A percentile compares a stretch with the other conserved stretches of the same genome.
Evolutionary conservation across 1,140 invertebrate genomes (phyloP).

Genomic region (Ridgeia piscesae): DNA sequence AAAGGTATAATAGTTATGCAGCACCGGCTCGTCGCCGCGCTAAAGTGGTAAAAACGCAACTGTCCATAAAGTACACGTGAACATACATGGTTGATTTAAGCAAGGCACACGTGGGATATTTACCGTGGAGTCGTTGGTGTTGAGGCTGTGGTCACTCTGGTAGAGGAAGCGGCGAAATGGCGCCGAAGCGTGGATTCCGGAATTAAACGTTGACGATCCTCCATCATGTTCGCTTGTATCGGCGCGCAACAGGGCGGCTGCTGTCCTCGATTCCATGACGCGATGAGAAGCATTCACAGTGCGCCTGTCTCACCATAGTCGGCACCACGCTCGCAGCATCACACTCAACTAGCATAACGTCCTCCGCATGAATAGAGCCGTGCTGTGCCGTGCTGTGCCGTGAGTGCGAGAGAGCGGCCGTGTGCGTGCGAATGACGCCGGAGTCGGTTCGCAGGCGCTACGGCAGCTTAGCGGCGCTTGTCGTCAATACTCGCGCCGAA

Average conservation of each 20-base stretch:
- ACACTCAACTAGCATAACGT: background rate
- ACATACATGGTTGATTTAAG: background rate
- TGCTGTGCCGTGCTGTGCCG: too few species aligned
- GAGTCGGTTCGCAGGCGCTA: background rate
- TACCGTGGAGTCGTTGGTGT: background rate
- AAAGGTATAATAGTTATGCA: background rate
- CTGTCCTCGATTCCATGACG: slow-evolving; percentile 3
- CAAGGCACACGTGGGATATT: background rate
- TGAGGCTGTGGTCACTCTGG: background rate
- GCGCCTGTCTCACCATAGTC: background rate
- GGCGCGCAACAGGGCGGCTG: background rate
- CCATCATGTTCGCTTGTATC: background rate
- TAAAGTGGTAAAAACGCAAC: background rate
- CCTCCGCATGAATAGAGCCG: background rate
- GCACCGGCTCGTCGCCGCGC: background rate
- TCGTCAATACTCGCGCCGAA: background rate
- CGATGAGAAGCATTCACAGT: background rate
- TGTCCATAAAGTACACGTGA: background rate
- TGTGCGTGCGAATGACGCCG: background rate
- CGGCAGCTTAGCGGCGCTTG: background rate
- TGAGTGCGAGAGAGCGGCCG: too few species aligned
- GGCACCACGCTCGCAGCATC: background rate
- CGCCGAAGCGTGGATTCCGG: background rate
- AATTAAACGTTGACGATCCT: background rate
- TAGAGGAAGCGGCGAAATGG: background rate